Evolutionary conservation across 2,113 vertebrate genomes (phyloP), one percentile per base, ranked within the genome.

Genomic region (Illadopsis cleaveri): DNA sequence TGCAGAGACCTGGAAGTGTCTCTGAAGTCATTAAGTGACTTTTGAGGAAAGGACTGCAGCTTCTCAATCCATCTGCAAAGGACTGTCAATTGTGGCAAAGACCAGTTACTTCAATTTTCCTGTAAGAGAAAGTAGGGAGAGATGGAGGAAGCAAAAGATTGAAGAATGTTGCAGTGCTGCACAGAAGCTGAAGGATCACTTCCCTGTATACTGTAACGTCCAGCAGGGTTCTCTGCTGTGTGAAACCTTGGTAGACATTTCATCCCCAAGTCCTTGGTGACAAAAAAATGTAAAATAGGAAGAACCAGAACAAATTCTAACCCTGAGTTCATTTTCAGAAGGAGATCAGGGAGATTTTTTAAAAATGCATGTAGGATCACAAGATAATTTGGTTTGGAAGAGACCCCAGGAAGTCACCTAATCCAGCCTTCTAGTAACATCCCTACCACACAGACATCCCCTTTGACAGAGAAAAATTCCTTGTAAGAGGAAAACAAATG

Each of bases 231-330:
- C 16, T 64, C 56, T 86, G 60, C 69, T 76, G 3, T 6, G 3
- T 40, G 56, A 56, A 62, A 51, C 45, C 11, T 82, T 35, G 15
- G 33, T 45, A 82, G 24, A 44, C 12, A 56, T 23, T 40, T 75
- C 47, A 40, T 56, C 35, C 78, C 19, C 24, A 79, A 64, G 35
- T 30, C 13, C 22, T 60, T 42, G 66, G 40, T 37, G 24, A 68
- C 19, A 56, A 89, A 90, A 75, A 65, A 69, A 56, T 7, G 11
- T 23, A 25, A 60, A 85, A 45, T 28, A 17, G 17, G 25, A 90
- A 82, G 53, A 92, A 80, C 5, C 13, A 69, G 66, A 88, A 80
- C 33, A 81, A 70, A 53, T 69, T 89, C 28, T 31, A 94, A 33
- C 14, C 54, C 65, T 40, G 31, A 73, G 21, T 35, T 89, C 15